Conservation (phyloP, 2,113 vertebrate genomes). For the Phodopus roborovskii region DNA sequence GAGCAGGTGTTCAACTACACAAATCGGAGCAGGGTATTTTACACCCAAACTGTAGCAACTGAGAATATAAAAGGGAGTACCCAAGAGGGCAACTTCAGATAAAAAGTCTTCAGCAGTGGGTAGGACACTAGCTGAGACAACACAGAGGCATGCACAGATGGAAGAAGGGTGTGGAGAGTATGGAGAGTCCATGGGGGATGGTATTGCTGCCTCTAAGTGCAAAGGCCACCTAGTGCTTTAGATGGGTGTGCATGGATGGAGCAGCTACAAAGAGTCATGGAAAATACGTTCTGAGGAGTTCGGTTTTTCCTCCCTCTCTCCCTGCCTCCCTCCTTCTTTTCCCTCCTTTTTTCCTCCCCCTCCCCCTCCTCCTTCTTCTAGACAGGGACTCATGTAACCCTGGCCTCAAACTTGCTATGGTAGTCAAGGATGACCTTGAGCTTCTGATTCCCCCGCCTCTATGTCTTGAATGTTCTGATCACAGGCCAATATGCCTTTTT, state of each 20-base stretch:
- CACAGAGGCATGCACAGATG: neutral
- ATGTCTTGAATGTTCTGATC: neutral
- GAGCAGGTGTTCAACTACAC: neutral
- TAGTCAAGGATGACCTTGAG: neutral
- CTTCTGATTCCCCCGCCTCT: neutral
- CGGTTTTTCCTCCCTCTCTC: too few relatives aligned
- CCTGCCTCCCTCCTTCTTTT: too few relatives aligned
- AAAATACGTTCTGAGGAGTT: neutral
- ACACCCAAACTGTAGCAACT: neutral
- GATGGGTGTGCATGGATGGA: neutral
- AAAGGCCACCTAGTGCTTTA: neutral
- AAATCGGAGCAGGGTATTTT: neutral
- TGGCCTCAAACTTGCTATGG: neutral
- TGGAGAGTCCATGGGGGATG: neutral
- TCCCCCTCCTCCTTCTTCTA: neutral
- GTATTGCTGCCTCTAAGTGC: neutral
- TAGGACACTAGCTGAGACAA: too few relatives aligned
- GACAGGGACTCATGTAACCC: neutral
- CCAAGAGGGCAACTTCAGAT: neutral
- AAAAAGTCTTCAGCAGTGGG: neutral
- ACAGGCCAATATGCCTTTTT: neutral
- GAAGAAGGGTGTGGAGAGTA: neutral
- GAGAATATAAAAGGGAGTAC: neutral
- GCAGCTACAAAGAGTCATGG: neutral
- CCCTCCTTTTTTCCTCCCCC: too few relatives aligned